Percentiles rank a stretch among this genome's conserved stretches.
Evolutionary conservation across 2,888 invertebrate species (phyloP).

Genomic region (Shargacucullia verbasci): DNA sequence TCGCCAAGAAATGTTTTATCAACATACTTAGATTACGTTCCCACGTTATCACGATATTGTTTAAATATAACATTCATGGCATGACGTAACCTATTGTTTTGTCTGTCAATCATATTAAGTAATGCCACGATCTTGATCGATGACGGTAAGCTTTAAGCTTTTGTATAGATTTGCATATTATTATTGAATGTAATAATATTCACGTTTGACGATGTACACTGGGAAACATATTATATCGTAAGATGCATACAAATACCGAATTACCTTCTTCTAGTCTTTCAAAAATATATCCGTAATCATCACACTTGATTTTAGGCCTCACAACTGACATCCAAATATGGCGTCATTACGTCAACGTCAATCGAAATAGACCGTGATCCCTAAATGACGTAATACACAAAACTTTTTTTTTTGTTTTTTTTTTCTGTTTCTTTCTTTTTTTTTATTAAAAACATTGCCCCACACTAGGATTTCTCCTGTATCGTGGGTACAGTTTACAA

Average conservation of each 20-base stretch:
- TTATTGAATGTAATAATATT: constrained; percentile 16
- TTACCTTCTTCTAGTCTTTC: no score
- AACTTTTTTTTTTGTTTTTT: not conserved
- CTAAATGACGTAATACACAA: not conserved
- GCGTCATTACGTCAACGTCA: not conserved
- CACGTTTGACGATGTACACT: no score
- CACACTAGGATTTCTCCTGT: no score
- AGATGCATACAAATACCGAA: no score
- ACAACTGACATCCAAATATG: no score
- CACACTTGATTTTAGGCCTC: no score
- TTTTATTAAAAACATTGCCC: no score
- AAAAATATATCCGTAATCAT: no score
- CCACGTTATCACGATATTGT: constrained; percentile 5
- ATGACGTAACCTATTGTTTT: constrained; percentile 23
- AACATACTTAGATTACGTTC: constrained; percentile 18
- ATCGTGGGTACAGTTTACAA: no score
- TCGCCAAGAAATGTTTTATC: constrained; percentile 7
- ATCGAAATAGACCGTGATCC: not conserved
- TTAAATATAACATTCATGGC: constrained; percentile 11
- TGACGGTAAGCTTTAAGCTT: constrained; percentile 15
- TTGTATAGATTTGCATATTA: constrained; percentile 18
- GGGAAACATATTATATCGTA: no score
- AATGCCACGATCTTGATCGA: constrained; percentile 11
- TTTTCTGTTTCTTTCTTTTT: no score
- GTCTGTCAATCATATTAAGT: constrained; percentile 19